phyloP scores from a whole-genome alignment of 92 coral and sea anemone species.

The Porites divaricata region DNA sequence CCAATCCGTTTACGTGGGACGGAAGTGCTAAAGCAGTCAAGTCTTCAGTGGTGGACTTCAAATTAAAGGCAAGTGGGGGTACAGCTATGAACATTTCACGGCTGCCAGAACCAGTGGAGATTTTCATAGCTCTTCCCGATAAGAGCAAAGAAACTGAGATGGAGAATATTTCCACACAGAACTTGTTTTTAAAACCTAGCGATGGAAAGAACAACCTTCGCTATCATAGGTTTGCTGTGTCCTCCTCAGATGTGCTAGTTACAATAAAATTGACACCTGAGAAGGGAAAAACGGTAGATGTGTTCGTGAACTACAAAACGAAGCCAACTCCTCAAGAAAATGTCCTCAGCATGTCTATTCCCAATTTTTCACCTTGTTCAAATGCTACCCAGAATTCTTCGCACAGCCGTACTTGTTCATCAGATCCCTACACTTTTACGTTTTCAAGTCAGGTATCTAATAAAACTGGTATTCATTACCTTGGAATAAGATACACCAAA shows the following conservation, averaged over 20 bases:
- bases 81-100: constrained; percentile 65
- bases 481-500: constrained; percentile 73
- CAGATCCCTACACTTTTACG: constrained; percentile 73
- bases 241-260: constrained; percentile 47
- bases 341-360: constrained; percentile 49
- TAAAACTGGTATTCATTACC: constrained; percentile 70
- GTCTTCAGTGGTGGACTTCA: constrained; percentile 81
- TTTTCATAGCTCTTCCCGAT: constrained; percentile 61
- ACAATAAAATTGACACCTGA: constrained; percentile 54
- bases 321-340: constrained; percentile 55
- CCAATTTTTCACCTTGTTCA: constrained; percentile 57
- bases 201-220: constrained; percentile 66
- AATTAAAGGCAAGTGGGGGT: constrained; percentile 71
- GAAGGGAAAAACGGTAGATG: constrained; percentile 30
- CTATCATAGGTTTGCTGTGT: constrained; percentile 47
- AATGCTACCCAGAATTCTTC: constrained; percentile 5
- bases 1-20: constrained; percentile 91
- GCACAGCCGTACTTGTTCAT: constrained; percentile 50
- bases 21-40: constrained; percentile 67
- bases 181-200: constrained; percentile 79
- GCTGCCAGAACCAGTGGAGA: constrained; percentile 72
- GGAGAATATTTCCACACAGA: constrained; percentile 42
- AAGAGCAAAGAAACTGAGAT: constrained; percentile 36
- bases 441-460: constrained; percentile 73
- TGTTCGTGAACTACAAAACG: constrained; percentile 48